Evolutionary conservation across 1,140 invertebrate genomes (phyloP).

Genomic region (Cephus cinctus): DNA sequence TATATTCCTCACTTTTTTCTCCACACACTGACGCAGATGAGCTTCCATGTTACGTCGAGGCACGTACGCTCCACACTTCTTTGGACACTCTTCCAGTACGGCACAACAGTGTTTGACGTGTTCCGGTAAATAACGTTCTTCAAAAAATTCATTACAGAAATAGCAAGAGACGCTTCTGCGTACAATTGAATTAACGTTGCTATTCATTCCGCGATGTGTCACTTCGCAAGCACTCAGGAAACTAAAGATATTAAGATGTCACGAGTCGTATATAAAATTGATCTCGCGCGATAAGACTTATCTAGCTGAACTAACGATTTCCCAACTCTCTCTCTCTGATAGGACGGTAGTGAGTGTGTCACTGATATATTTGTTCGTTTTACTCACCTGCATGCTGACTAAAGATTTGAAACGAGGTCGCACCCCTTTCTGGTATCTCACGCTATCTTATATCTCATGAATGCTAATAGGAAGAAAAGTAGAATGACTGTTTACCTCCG

Average conservation of each 20-base stretch:
- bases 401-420: too few species aligned
- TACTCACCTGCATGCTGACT: too few species aligned
- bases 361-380: too few species aligned
- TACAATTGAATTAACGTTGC: conserved; percentile 11
- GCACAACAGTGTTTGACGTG: conserved; percentile 67
- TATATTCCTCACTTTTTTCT: conserved; percentile 22
- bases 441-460: too few species aligned
- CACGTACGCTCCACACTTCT: conserved; percentile 67
- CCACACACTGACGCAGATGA: conserved; percentile 59
- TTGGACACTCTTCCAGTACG: conserved; percentile 66
- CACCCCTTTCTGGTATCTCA: too few species aligned
- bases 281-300: conserved; percentile 2
- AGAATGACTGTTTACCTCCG: conserved; percentile 66
- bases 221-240: not conserved
- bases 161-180: conserved; percentile 53
- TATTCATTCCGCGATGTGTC: conserved; percentile 19
- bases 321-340: too few species aligned
- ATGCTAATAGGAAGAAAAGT: too few species aligned
- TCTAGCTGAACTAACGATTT: too few species aligned
- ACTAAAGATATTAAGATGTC: not conserved
- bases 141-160: conserved; percentile 63
- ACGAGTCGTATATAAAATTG: not conserved
- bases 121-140: conserved; percentile 57
- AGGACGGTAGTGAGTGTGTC: too few species aligned
- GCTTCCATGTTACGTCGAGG: conserved; percentile 59